Conservation (phyloP, 37 sponge, comb jelly and placozoan genomes). For the Halichondria panicea region DNA sequence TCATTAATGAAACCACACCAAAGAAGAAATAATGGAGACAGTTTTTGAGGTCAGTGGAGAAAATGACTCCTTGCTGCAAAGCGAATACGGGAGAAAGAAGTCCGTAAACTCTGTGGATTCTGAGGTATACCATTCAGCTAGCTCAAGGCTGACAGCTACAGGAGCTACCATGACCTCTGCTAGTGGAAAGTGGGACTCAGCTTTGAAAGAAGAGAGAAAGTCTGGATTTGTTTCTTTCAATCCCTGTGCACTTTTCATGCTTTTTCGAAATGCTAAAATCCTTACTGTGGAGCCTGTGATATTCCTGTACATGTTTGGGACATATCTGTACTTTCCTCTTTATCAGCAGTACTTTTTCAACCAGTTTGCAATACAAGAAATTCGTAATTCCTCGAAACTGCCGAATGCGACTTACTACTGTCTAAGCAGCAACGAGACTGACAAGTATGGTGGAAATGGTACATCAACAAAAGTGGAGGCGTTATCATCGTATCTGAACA, state of each 20-base stretch:
- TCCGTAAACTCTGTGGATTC: no score
- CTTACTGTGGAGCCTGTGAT: conserved; percentile 49
- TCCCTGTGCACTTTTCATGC: not conserved
- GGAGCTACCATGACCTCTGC: not conserved
- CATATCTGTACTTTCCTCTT: conserved; percentile 12
- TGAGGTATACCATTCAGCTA: no score
- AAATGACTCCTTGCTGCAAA: no score
- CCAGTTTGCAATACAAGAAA: conserved; percentile 1
- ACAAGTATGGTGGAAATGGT: conserved; percentile 9
- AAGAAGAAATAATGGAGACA: no score
- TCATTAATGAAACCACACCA: no score
- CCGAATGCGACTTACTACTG: conserved; percentile 12
- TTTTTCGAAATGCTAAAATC: conserved; percentile 3
- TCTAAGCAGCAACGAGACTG: conserved; percentile 7
- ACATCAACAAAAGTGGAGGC: conserved; percentile 13
- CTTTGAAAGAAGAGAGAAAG: not conserved
- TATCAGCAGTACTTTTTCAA: conserved; percentile 48
- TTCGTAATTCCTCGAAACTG: not conserved
- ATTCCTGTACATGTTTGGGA: conserved; percentile 40
- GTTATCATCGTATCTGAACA: conserved; percentile 1
- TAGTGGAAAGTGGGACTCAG: not conserved
- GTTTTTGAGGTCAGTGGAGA: no score
- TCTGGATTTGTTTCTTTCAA: not conserved
- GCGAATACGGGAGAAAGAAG: no score
- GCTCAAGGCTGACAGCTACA: no score